Conservation (phyloP, 2,888 invertebrate genomes). For the Tanypteryx hageni region DNA sequence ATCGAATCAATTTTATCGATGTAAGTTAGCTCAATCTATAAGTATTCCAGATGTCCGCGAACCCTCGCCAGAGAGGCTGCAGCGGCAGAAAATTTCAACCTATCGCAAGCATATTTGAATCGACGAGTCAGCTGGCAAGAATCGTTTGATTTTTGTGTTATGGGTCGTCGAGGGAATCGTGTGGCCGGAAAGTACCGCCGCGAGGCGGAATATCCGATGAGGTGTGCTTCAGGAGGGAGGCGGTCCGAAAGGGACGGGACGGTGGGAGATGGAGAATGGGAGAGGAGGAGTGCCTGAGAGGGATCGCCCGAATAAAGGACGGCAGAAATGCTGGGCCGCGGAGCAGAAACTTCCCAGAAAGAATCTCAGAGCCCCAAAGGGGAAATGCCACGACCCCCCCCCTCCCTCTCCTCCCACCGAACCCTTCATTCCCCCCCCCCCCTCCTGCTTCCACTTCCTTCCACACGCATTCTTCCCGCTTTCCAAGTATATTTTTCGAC, state of each 20-base stretch:
- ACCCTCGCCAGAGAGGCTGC: no score
- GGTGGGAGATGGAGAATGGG: no score
- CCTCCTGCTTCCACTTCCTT: not conserved
- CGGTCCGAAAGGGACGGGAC: no score
- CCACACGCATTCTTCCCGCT: not conserved
- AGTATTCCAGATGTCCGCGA: no score
- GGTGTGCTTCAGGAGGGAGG: not conserved
- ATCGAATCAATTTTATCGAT: no score
- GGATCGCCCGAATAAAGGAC: not conserved
- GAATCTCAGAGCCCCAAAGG: not conserved
- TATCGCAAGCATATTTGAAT: no score
- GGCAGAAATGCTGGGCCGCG: not conserved
- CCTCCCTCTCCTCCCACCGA: not conserved
- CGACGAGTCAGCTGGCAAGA: no score
- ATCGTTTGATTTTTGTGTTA: no score
- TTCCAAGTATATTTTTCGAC: not conserved
- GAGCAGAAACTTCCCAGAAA: conserved; percentile 7
- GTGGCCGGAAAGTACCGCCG: not conserved
- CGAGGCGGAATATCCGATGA: not conserved
- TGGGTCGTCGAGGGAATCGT: no score
- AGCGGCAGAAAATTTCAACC: no score
- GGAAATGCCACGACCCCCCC: conserved; percentile 2
- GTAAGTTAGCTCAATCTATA: no score
- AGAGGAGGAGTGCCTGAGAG: not conserved
- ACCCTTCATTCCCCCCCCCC: no score